Evolutionary conservation across 2,888 invertebrate genomes (phyloP).

Genomic region (Ochlodes sylvanus): DNA sequence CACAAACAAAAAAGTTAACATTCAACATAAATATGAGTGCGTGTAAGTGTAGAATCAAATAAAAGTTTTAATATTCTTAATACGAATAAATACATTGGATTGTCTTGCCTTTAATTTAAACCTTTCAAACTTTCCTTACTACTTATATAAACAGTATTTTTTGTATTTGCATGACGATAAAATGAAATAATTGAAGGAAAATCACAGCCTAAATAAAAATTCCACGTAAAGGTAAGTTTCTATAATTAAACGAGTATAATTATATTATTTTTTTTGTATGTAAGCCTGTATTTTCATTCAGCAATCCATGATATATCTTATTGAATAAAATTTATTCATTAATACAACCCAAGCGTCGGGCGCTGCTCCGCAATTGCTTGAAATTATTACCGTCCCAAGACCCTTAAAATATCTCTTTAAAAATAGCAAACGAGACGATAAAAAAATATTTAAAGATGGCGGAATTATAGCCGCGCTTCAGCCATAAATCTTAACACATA

Average conservation of each 20-base stretch:
- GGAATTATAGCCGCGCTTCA: slow-evolving; percentile 64
- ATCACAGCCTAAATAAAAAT: not conserved
- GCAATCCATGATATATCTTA: slow-evolving; percentile 25
- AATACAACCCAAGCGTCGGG: slow-evolving; percentile 20
- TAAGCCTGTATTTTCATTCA: not conserved
- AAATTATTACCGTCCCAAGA: slow-evolving; percentile 25
- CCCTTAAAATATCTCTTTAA: slow-evolving; percentile 42
- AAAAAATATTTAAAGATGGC: slow-evolving; percentile 56
- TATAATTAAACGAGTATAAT: not conserved
- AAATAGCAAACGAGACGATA: slow-evolving; percentile 38
- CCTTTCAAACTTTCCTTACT: too few relatives aligned
- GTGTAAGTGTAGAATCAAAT: too few relatives aligned
- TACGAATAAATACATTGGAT: too few relatives aligned
- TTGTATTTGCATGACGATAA: not conserved
- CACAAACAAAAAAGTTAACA: too few relatives aligned
- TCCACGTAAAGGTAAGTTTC: not conserved
- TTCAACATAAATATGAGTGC: too few relatives aligned
- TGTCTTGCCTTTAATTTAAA: too few relatives aligned
- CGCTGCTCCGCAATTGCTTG: slow-evolving; percentile 17
- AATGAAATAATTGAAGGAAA: not conserved
- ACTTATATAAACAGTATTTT: too few relatives aligned
- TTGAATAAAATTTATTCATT: slow-evolving; percentile 33
- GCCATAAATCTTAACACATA: slow-evolving; percentile 73
- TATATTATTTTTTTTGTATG: not conserved
- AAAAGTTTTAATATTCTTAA: too few relatives aligned